These are phyloP conservation scores for Bembecia ichneumoniformis DNA, from an alignment of 2,888 invertebrate genomes.

Conservation along the genomic window DNA sequence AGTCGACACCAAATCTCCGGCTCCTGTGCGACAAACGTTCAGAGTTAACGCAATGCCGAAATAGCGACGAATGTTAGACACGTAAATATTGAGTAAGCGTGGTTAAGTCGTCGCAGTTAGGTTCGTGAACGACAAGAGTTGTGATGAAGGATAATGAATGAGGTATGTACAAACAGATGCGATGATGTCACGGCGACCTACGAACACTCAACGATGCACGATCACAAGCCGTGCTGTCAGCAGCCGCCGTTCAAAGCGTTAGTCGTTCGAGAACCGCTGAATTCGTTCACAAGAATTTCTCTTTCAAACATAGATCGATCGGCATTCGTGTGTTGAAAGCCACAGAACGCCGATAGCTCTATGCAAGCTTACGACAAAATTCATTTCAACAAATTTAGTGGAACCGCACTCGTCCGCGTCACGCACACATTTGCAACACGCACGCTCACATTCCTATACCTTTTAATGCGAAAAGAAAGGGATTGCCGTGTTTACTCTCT, in stretches of 20 bases:
- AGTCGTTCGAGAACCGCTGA: slow-evolving; percentile 21
- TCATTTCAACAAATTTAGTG: slow-evolving; percentile 27
- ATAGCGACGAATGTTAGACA: slow-evolving; percentile 11
- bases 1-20: slow-evolving; percentile 85
- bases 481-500: slow-evolving; percentile 68
- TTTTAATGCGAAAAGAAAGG: slow-evolving; percentile 66
- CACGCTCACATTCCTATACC: slow-evolving; percentile 70
- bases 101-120: slow-evolving; percentile 26
- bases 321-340: background rate
- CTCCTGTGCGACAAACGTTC: slow-evolving; percentile 73
- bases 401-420: slow-evolving; percentile 20
- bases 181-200: slow-evolving; percentile 12
- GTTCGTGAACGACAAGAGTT: slow-evolving; percentile 13
- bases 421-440: slow-evolving; percentile 62
- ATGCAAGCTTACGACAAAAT: slow-evolving; percentile 6
- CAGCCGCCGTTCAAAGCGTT: slow-evolving; percentile 53
- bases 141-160: slow-evolving; percentile 22
- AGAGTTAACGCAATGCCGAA: slow-evolving; percentile 2
- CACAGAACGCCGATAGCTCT: too few species aligned
- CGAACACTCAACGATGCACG: slow-evolving; percentile 24
- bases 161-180: slow-evolving; percentile 16
- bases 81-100: slow-evolving; percentile 36
- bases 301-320: slow-evolving; percentile 4
- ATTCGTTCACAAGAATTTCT: slow-evolving; percentile 20
- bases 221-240: slow-evolving; percentile 50